These are phyloP conservation scores for Lepeophtheirus salmonis DNA, from an alignment of 1,140 invertebrate genomes.

Conservation along the genomic window DNA sequence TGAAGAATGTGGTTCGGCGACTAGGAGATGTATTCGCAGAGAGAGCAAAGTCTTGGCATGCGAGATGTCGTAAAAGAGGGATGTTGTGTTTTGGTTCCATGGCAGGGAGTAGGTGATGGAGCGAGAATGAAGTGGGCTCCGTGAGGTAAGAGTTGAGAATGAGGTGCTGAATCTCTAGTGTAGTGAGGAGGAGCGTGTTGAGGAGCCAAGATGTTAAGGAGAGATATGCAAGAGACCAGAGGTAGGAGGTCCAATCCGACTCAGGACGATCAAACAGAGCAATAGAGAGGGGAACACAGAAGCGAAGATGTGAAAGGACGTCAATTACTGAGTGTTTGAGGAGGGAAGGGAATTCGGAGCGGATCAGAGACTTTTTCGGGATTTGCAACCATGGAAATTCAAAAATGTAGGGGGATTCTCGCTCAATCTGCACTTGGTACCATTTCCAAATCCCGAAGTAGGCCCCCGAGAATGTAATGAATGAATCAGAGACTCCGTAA, in stretches of 20 bases:
- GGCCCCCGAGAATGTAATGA: not conserved
- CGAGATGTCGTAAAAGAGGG: slow-evolving; percentile 37
- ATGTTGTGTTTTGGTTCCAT: slow-evolving; percentile 22
- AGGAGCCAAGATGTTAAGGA: slow-evolving; percentile 40
- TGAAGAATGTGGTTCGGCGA: slow-evolving; percentile 41
- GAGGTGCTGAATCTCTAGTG: slow-evolving; percentile 43
- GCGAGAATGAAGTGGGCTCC: slow-evolving; percentile 40
- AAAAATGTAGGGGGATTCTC: not conserved
- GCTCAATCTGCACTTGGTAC: not conserved
- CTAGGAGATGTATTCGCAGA: slow-evolving; percentile 28
- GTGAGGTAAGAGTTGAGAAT: slow-evolving; percentile 47
- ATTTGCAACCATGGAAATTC: not conserved
- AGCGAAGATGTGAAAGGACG: not conserved
- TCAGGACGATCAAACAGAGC: not conserved
- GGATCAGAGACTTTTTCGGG: not conserved
- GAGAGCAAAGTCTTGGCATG: slow-evolving; percentile 31
- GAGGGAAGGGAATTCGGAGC: not conserved
- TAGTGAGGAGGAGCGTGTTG: slow-evolving; percentile 43
- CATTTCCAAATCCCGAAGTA: not conserved
- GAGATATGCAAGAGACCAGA: not conserved
- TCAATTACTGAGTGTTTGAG: not conserved
- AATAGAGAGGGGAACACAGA: not conserved
- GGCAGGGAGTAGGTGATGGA: slow-evolving; percentile 27
- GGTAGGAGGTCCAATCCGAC: not conserved
- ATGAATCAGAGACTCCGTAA: not conserved